Evolutionary conservation across 2,113 vertebrate genomes (phyloP).

Genomic region (Notarius quadriscutis): DNA sequence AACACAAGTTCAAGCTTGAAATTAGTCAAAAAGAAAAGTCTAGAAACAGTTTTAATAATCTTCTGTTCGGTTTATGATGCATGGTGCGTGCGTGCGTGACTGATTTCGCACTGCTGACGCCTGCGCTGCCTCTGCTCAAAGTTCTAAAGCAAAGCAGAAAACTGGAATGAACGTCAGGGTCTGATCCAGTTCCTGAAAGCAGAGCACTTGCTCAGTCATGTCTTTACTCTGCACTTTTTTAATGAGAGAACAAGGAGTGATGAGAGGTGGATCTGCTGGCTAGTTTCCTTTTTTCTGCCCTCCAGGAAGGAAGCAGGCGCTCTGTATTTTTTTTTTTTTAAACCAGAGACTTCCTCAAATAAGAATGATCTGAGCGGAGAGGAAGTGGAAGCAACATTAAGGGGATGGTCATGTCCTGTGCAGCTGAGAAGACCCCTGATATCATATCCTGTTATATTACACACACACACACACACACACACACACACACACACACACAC

Average conservation of each 20-base stretch:
- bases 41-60: neutral
- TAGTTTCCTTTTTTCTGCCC: conserved; percentile 43
- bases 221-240: conserved; percentile 3
- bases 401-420: conserved; percentile 64
- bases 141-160: conserved; percentile 11
- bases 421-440: conserved; percentile 68
- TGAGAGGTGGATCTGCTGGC: conserved; percentile 42
- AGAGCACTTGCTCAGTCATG: neutral
- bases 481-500: neutral
- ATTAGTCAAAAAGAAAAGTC: neutral
- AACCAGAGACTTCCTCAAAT: conserved; percentile 63
- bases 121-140: neutral
- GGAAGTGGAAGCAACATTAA: conserved; percentile 46
- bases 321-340: conserved; percentile 30
- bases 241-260: conserved; percentile 27
- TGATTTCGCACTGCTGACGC: neutral
- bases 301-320: conserved; percentile 55
- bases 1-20: neutral
- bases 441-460: conserved; percentile 65
- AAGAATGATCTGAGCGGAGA: conserved; percentile 46
- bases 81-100: neutral
- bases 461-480: conserved; percentile 4
- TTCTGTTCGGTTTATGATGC: neutral
- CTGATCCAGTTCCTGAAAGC: conserved; percentile 1
- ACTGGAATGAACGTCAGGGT: neutral